A percentile compares a stretch with the other conserved stretches of the same genome.
These are phyloP conservation scores for Probosciger aterrimus DNA, from an alignment of 2,113 vertebrate genomes.

Conservation along the genomic window DNA sequence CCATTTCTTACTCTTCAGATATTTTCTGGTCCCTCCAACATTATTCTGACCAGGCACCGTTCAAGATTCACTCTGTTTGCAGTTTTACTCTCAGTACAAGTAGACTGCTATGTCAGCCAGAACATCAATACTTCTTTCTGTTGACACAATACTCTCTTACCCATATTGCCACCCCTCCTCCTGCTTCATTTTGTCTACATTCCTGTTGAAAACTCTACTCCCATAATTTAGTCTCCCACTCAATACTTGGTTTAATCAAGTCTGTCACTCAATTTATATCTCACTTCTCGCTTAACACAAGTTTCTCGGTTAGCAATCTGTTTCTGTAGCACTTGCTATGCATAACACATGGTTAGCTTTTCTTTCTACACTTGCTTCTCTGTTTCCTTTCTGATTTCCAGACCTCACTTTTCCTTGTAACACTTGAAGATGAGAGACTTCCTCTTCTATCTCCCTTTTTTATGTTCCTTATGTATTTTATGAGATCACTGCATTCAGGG, in stretches of 20 bases:
- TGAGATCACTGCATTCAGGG: not conserved
- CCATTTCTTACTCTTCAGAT: not conserved
- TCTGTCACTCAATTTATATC: conserved; percentile 65
- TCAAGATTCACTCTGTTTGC: conserved; percentile 13
- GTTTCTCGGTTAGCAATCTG: conserved; percentile 56
- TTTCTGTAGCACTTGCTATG: conserved; percentile 40
- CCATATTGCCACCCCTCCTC: conserved; percentile 50
- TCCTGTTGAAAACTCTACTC: conserved; percentile 39
- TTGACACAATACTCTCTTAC: conserved; percentile 59
- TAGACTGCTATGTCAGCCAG: conserved; percentile 52
- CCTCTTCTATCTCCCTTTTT: not conserved
- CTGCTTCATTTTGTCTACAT: conserved; percentile 46
- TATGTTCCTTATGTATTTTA: not conserved
- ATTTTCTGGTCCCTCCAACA: not conserved
- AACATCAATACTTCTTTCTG: conserved; percentile 67
- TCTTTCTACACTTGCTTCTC: not conserved
- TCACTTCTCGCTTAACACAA: conserved; percentile 30
- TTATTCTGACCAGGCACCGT: not conserved
- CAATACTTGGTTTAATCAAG: conserved; percentile 66
- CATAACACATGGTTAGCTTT: conserved; percentile 40
- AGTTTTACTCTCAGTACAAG: not conserved
- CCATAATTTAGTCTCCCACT: conserved; percentile 64
- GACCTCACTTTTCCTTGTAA: conserved; percentile 1
- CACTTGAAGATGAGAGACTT: not conserved
- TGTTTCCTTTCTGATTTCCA: not conserved